These are phyloP conservation scores for Xiphophorus couchianus DNA, from an alignment of 2,113 vertebrate genomes.

Conservation along the genomic window DNA sequence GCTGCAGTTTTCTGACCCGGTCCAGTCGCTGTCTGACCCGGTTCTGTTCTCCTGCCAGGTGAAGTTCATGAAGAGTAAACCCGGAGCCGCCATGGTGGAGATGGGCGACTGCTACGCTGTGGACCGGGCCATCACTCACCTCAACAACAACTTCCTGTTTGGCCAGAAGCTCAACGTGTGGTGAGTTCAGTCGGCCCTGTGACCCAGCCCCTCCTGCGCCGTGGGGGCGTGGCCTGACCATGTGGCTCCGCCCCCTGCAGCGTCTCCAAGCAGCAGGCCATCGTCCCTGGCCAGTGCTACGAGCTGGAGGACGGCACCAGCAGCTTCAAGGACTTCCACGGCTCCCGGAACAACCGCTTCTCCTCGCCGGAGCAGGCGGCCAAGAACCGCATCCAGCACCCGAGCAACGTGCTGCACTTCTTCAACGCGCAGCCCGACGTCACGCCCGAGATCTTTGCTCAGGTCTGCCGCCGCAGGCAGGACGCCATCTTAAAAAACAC, in stretches of 20 bases:
- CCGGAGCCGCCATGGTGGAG: slow-evolving; percentile 94
- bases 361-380: slow-evolving; percentile 92
- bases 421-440: slow-evolving; percentile 93
- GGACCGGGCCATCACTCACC: slow-evolving; percentile 91
- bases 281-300: slow-evolving; percentile 93
- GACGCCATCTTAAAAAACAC: no score
- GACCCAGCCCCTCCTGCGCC: no score
- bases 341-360: slow-evolving; percentile 94
- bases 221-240: background rate
- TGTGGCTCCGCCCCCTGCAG: slow-evolving; percentile 59
- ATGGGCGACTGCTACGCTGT: slow-evolving; percentile 96
- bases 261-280: slow-evolving; percentile 94
- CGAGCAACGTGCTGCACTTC: slow-evolving; percentile 94
- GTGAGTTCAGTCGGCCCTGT: slow-evolving; percentile 69
- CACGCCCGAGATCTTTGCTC: slow-evolving; percentile 86
- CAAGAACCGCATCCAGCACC: slow-evolving; percentile 97
- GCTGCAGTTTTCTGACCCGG: background rate
- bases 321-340: slow-evolving; percentile 95
- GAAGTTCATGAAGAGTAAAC: slow-evolving; percentile 98
- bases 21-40: background rate
- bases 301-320: slow-evolving; percentile 89
- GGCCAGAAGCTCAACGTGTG: slow-evolving; percentile 94
- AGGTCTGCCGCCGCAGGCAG: slow-evolving; percentile 73
- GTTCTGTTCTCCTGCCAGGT: slow-evolving; percentile 73
- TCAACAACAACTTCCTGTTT: slow-evolving; percentile 96